These are phyloP conservation scores for Rotaria sp. DNA, from an alignment of 2,888 invertebrate genomes.

Conservation along the genomic window DNA sequence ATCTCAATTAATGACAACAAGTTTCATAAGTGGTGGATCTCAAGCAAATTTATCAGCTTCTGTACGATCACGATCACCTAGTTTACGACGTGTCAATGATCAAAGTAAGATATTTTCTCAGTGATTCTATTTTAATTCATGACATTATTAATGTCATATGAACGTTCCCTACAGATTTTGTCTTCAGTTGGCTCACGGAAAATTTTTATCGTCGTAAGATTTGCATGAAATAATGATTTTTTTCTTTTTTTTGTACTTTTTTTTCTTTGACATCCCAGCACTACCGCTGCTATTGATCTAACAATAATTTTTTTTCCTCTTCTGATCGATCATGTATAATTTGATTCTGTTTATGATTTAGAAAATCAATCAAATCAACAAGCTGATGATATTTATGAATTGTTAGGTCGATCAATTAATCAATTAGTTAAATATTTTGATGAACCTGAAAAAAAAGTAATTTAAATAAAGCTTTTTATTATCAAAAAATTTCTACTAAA, in stretches of 20 bases:
- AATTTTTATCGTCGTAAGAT: neutral
- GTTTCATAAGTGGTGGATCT: neutral
- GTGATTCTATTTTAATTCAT: too few relatives aligned
- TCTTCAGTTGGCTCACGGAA: neutral
- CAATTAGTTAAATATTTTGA: neutral
- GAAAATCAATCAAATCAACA: neutral
- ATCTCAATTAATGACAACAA: slow-evolving; percentile 51
- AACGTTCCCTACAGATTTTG: neutral
- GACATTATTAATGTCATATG: neutral
- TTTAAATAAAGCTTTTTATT: neutral
- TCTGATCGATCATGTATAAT: neutral
- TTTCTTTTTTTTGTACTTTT: neutral
- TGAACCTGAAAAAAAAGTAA: slow-evolving; percentile 6
- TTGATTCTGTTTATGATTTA: neutral
- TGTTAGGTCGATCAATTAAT: neutral
- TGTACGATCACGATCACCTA: neutral
- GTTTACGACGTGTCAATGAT: neutral
- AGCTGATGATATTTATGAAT: slow-evolving; percentile 12
- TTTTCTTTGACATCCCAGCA: neutral
- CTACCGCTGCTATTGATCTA: neutral
- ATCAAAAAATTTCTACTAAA: neutral
- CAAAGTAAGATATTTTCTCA: neutral
- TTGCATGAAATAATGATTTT: neutral
- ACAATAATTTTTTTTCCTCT: neutral
- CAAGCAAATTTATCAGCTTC: neutral